Evolutionary conservation across 2,113 vertebrate genomes (phyloP).

Genomic region (Danio rerio): GRCz12tu NC_133179.1:1079001-1079500

Average conservation of each 20-base stretch:
- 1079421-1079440: constrained; percentile 26
- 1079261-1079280: constrained; percentile 52
- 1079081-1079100: constrained; percentile 82
- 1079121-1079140: constrained; percentile 86
- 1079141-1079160: constrained; percentile 58
- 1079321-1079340: constrained; percentile 93
- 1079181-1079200: constrained; percentile 92
- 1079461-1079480: neutral
- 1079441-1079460: neutral
- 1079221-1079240: constrained; percentile 84
- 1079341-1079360: constrained; percentile 70
- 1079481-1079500: constrained; percentile 12
- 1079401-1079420: constrained; percentile 41
- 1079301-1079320: constrained; percentile 77
- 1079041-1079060: constrained; percentile 94
- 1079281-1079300: constrained; percentile 1
- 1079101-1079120: constrained; percentile 85
- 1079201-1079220: constrained; percentile 90
- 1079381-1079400: constrained; percentile 61
- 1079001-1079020: constrained; percentile 92
- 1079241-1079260: constrained; percentile 72
- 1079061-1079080: constrained; percentile 76
- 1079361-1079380: constrained; percentile 57
- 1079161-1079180: constrained; percentile 90
- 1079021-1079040: constrained; percentile 95